Percentiles rank a stretch among this genome's conserved stretches.
Conservation (phyloP, 2,797 vertebrate genomes). For the Pogoniulus pusillus region DNA sequence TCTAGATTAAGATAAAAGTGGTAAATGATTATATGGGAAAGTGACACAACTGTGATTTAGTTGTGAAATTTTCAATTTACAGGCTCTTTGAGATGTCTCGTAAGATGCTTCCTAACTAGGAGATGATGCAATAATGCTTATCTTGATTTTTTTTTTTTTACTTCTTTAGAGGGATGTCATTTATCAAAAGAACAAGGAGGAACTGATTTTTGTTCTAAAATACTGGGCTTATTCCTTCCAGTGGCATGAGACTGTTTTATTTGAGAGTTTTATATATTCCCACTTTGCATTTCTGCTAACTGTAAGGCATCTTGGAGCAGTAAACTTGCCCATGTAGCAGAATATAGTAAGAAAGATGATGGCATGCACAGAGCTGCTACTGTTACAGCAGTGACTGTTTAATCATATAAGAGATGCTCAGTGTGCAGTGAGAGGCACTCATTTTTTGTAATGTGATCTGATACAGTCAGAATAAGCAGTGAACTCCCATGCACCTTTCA, state of each 20-base stretch:
- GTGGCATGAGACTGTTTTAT: not conserved
- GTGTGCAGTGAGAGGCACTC: not conserved
- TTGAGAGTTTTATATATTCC: not conserved
- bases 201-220: not conserved
- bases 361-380: not conserved
- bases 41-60: not conserved
- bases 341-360: not conserved
- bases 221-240: not conserved
- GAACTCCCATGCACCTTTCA: fast-evolving
- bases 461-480: not conserved
- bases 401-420: not conserved
- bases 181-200: not conserved
- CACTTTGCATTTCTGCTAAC: not conserved
- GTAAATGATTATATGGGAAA: not conserved
- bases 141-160: not conserved
- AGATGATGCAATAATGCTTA: not conserved
- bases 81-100: not conserved
- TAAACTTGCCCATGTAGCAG: fast-evolving
- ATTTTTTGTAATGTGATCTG: not conserved
- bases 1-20: not conserved
- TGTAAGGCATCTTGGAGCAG: not conserved
- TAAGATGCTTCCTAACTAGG: not conserved
- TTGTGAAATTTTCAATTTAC: not conserved
- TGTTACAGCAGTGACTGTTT: not conserved
- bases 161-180: not conserved